These are phyloP conservation scores for Sylvicola cinctus DNA, from an alignment of 2,888 invertebrate species.

Conservation along the genomic window DNA sequence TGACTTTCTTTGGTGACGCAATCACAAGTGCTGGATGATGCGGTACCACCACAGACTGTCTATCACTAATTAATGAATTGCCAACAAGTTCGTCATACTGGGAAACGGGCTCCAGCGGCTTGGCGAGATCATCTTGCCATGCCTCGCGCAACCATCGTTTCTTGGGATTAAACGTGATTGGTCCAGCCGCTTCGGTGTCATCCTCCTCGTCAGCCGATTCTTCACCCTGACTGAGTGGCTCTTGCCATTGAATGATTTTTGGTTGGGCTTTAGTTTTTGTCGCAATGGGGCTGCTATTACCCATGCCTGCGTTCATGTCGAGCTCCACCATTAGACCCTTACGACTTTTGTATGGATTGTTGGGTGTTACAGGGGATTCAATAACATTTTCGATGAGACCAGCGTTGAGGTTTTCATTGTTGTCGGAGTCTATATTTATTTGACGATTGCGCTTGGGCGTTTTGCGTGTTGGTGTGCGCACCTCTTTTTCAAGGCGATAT, in stretches of 20 bases:
- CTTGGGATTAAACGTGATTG: conserved; percentile 26
- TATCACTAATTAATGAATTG: neutral
- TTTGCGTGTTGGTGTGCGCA: conserved; percentile 21
- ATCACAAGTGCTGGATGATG: neutral
- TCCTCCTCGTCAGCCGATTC: conserved; percentile 23
- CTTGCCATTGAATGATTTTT: conserved; percentile 16
- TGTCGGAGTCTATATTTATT: conserved; percentile 16
- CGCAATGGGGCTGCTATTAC: conserved; percentile 6
- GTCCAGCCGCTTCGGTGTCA: conserved; percentile 15
- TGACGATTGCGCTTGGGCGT: conserved; percentile 6
- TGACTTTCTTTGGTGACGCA: conserved; percentile 1
- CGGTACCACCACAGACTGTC: no score
- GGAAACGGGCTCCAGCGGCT: conserved; percentile 13
- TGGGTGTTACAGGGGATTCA: conserved; percentile 6
- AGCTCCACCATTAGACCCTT: conserved; percentile 25
- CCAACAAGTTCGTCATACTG: neutral
- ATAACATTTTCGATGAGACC: conserved; percentile 1
- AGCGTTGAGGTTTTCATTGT: conserved; percentile 17
- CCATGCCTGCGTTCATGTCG: conserved; percentile 12
- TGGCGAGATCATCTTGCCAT: conserved; percentile 19
- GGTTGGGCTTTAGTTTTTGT: conserved; percentile 19
- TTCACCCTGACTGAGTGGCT: conserved; percentile 13
- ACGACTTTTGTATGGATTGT: conserved; percentile 14
- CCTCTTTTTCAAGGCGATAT: conserved; percentile 8
- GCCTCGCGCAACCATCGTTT: conserved; percentile 38